Evolutionary conservation across 2,113 vertebrate species (phyloP), one percentile per base, ranked within the genome.

Genomic region (Charina bottae): DNA sequence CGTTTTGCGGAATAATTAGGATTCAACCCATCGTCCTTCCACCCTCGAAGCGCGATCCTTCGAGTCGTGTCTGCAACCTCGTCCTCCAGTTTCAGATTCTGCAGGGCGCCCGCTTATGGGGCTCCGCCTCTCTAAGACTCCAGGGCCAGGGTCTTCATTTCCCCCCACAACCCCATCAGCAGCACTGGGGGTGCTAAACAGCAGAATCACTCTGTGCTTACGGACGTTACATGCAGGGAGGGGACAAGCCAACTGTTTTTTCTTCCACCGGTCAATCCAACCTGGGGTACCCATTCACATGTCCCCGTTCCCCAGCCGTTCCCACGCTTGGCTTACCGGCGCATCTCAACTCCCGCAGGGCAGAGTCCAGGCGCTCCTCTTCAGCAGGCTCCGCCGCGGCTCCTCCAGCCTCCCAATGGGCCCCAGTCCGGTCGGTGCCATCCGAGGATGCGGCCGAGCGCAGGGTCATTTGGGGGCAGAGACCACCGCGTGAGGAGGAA

Each of bases 261-360:
- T 21, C 10, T 37, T 28, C 54, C 53, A 11, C n/a, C 46, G 33
- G 21, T 56, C 56, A 58, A 55, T 28, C 78, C 46, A n/a, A 28
- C 72, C 7, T 4, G 33, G 33, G 33, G 17, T 42, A 7, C 33
- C 33, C 68, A 37, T 17, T 78, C 17, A 33, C 56, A 15, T 6
- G 33, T 4, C 10, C 28, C 17, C 10, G 15, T 2, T 2, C 58
- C n/a, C 24, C 10, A 1, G 5, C 11, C 17, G 2, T 42, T 23
- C 88, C 46, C 21, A 7, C n/a, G 62, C 33, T 33, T 9, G 53
- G 37, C 93, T 96, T 96, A 98, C 98, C 98, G 94, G 98, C 97
- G 91, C 96, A 97, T 92, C 95, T 97, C 84, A 98, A 96, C 87
- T 98, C 98, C 90, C 97, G 97, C 98, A 98, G 98, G 92, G 98